Percentiles rank a stretch among this genome's conserved stretches.
Evolutionary conservation across 23 tunicate genomes (phyloP).

Genomic region (Halocynthia aurantium): DNA sequence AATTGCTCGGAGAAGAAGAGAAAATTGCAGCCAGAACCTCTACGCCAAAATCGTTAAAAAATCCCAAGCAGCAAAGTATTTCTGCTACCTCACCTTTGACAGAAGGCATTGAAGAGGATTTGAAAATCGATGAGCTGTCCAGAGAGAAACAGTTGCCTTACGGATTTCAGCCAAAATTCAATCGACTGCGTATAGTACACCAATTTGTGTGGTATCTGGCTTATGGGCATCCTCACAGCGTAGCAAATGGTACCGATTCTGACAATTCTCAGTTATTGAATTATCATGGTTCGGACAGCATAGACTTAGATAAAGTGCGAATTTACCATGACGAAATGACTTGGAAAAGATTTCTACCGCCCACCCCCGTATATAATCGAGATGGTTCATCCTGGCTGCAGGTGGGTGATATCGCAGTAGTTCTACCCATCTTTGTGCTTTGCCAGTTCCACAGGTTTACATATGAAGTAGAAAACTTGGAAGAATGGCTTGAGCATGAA

Average conservation of each 20-base stretch:
- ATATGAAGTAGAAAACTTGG: constrained; percentile 48
- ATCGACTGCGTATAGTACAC: constrained; percentile 51
- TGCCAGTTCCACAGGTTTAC: constrained; percentile 50
- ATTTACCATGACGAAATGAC: constrained; percentile 23
- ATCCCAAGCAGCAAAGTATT: background rate
- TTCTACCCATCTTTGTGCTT: constrained; percentile 75
- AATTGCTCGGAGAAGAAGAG: constrained; percentile 13
- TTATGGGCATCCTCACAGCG: constrained; percentile 56
- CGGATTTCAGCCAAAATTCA: constrained; percentile 29
- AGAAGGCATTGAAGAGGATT: background rate
- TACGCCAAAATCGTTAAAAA: too few species aligned
- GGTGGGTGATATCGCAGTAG: constrained; percentile 71
- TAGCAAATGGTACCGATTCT: background rate
- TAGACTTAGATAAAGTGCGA: constrained; percentile 45
- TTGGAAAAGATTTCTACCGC: constrained; percentile 95
- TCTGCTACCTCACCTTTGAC: too few species aligned
- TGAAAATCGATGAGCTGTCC: background rate
- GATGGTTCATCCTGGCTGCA: constrained; percentile 70
- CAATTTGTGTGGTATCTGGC: constrained; percentile 93
- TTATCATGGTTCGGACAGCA: background rate
- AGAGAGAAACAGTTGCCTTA: background rate
- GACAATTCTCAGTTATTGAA: background rate
- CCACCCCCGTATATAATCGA: constrained; percentile 39
- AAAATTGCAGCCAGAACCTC: background rate
- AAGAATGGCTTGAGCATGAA: constrained; percentile 37